Conservation (phyloP, 2,113 vertebrate genomes). For the Campylomormyrus numenius region DNA sequence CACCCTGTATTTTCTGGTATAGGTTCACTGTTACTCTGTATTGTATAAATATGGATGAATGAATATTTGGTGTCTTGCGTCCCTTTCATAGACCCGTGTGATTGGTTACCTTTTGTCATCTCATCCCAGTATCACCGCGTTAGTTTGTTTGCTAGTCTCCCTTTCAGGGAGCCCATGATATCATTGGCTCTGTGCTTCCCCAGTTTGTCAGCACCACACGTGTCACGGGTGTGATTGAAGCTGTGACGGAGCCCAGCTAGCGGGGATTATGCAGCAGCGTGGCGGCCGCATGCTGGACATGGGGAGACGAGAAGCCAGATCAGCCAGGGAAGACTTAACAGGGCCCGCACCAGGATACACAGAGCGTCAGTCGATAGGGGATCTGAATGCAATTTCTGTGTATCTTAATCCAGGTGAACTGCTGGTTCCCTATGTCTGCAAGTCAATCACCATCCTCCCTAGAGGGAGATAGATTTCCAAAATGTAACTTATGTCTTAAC, state of each 20-base stretch:
- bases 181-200: background rate
- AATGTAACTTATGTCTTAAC: background rate
- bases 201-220: background rate
- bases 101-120: background rate
- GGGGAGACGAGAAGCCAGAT: background rate
- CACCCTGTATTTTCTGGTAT: background rate
- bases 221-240: background rate
- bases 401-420: background rate
- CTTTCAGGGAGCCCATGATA: background rate
- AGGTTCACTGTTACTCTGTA: background rate
- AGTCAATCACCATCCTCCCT: background rate
- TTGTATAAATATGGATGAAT: background rate
- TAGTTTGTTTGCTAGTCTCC: background rate
- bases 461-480: background rate
- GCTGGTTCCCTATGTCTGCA: background rate
- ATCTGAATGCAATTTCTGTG: constrained; percentile 10
- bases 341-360: background rate
- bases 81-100: background rate
- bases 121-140: background rate
- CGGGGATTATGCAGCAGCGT: background rate
- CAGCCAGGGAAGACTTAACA: background rate
- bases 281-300: background rate
- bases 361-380: background rate
- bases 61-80: background rate
- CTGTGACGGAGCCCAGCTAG: background rate